phyloP scores from a whole-genome alignment of 2,888 invertebrate genomes.

The Cyclophora albipunctata region DNA sequence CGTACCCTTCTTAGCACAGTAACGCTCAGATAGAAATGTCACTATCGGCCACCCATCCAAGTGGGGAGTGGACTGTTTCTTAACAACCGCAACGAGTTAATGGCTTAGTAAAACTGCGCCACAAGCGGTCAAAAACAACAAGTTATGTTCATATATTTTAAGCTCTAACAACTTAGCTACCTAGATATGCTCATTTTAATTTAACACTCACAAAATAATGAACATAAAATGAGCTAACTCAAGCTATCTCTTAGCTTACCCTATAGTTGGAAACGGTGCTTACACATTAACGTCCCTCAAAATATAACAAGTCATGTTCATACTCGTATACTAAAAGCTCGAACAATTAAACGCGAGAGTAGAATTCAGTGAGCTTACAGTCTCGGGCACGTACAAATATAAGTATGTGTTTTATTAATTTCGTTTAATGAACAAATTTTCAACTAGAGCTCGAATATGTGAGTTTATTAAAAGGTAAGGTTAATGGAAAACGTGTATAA shows the following conservation, averaged over 20 bases:
- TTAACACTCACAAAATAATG: too few relatives aligned
- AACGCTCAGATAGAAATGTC: too few relatives aligned
- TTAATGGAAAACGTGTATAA: neutral
- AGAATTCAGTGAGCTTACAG: slow-evolving; percentile 11
- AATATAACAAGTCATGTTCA: slow-evolving; percentile 32
- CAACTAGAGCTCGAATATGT: slow-evolving; percentile 4
- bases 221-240: too few relatives aligned
- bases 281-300: slow-evolving; percentile 28
- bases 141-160: too few relatives aligned
- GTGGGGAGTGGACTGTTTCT: too few relatives aligned
- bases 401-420: slow-evolving; percentile 25
- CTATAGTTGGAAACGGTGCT: slow-evolving; percentile 33
- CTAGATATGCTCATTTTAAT: too few relatives aligned
- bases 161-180: too few relatives aligned
- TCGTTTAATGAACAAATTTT: slow-evolving; percentile 20
- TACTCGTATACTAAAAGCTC: neutral
- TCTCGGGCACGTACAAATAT: slow-evolving; percentile 17
- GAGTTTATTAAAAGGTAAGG: slow-evolving; percentile 9
- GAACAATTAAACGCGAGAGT: neutral
- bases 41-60: too few relatives aligned
- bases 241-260: neutral
- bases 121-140: too few relatives aligned
- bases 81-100: too few relatives aligned
- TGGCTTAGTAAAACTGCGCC: too few relatives aligned
- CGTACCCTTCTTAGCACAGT: too few relatives aligned